These are phyloP conservation scores for Acanthiza pusilla DNA, from an alignment of 2,797 vertebrate species.

Conservation along the genomic window DNA sequence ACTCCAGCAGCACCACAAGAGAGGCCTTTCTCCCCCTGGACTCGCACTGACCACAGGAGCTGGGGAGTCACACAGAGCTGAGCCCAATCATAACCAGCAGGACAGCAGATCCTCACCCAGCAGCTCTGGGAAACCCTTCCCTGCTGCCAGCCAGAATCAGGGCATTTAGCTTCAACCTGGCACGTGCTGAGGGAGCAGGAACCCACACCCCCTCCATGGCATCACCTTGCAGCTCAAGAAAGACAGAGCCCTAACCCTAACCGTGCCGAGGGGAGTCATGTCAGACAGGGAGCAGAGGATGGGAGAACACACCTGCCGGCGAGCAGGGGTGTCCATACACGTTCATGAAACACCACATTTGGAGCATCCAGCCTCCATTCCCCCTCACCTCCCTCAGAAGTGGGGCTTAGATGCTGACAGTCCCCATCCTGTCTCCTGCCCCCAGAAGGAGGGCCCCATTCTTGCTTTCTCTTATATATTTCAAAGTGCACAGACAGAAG, in stretches of 20 bases:
- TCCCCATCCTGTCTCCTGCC: neutral
- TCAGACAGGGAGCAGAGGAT: neutral
- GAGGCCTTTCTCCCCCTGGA: neutral
- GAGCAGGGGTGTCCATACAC: rapidly evolving
- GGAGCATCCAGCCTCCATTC: neutral
- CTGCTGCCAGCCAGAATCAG: neutral
- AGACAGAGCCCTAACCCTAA: neutral
- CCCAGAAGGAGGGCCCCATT: neutral
- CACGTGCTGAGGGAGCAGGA: neutral
- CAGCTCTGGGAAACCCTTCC: neutral
- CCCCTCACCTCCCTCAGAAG: neutral
- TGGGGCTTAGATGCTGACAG: neutral
- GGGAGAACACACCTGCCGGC: rapidly evolving
- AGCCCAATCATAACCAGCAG: neutral
- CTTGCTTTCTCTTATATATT: neutral
- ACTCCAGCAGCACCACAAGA: neutral
- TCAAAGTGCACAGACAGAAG: neutral
- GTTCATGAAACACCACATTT: neutral
- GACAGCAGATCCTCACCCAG: rapidly evolving
- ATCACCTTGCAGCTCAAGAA: neutral
- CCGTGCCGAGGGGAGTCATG: rapidly evolving
- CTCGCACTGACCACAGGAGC: too few species aligned
- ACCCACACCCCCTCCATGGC: rapidly evolving
- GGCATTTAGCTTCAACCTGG: neutral
- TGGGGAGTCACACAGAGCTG: neutral